A percentile compares a stretch with the other conserved stretches of the same genome.
Evolutionary conservation across 2,888 invertebrate species (phyloP).

Genomic region (Electrophaes corylata): DNA sequence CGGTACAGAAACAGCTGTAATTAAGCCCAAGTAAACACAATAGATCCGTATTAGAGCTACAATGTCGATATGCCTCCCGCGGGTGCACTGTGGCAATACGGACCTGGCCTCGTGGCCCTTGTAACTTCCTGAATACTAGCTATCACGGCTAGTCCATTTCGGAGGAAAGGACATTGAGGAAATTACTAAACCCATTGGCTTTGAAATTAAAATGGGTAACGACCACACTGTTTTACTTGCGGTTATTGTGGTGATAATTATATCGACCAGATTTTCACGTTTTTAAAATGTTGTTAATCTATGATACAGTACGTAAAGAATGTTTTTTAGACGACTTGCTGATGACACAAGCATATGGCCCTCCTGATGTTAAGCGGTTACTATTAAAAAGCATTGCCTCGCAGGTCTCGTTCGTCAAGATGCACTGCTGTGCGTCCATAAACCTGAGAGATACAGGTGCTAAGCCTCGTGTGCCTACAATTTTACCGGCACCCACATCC

Average conservation of each 20-base stretch:
- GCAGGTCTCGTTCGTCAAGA: no score
- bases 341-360: no score
- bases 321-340: no score
- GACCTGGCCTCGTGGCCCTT: conserved; percentile 27
- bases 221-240: not conserved
- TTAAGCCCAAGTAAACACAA: conserved; percentile 61
- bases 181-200: conserved; percentile 10
- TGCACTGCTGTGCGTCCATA: no score
- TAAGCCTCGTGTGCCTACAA: no score
- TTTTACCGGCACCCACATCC: no score
- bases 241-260: not conserved
- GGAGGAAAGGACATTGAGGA: conserved; percentile 2
- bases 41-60: conserved; percentile 69
- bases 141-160: conserved; percentile 17
- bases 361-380: no score
- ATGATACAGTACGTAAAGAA: no score
- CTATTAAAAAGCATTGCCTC: no score
- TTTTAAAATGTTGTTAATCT: no score
- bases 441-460: no score
- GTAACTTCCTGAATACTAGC: conserved; percentile 32
- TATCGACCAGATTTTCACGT: not conserved
- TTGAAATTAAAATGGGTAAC: conserved; percentile 1
- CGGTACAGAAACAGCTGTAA: conserved; percentile 45
- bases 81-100: conserved; percentile 53
- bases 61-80: conserved; percentile 59